Percentiles rank a stretch among this genome's conserved stretches.
phyloP scores from a whole-genome alignment of 2,888 invertebrate genomes.

The Caenorhabditis japonica region DNA sequence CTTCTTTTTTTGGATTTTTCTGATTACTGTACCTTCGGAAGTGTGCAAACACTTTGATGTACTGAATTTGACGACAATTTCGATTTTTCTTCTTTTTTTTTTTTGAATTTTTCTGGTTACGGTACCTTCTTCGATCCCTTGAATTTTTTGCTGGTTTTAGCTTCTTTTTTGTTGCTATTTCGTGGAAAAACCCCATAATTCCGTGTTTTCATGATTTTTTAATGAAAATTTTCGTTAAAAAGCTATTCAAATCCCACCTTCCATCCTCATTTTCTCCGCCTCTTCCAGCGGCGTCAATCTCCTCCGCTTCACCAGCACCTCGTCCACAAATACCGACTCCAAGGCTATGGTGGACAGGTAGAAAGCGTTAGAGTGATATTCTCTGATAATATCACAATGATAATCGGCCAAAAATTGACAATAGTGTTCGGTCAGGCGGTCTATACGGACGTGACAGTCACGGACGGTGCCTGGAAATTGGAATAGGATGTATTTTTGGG shows the following conservation, averaged over 20 bases:
- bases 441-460: slow-evolving; percentile 20
- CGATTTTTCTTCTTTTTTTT: too few species aligned
- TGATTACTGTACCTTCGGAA: too few species aligned
- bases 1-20: too few species aligned
- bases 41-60: too few species aligned
- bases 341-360: slow-evolving; percentile 26
- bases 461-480: slow-evolving; percentile 9
- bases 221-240: not conserved
- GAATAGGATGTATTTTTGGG: too few species aligned
- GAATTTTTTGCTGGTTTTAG: too few species aligned
- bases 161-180: too few species aligned
- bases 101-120: too few species aligned
- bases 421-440: not conserved
- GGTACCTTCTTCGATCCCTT: too few species aligned
- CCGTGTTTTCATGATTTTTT: too few species aligned
- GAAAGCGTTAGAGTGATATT: slow-evolving; percentile 15
- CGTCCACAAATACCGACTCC: slow-evolving; percentile 16
- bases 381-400: slow-evolving; percentile 34
- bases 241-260: not conserved
- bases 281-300: slow-evolving; percentile 3
- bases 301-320: not conserved
- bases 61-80: too few species aligned
- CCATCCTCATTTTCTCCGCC: slow-evolving; percentile 4
- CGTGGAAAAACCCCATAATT: too few species aligned
- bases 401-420: slow-evolving; percentile 18